Percentiles rank a stretch among this genome's conserved stretches.
These are phyloP conservation scores for Halcyon malimbica DNA, from an alignment of 2,113 vertebrate species.

Conservation along the genomic window DNA sequence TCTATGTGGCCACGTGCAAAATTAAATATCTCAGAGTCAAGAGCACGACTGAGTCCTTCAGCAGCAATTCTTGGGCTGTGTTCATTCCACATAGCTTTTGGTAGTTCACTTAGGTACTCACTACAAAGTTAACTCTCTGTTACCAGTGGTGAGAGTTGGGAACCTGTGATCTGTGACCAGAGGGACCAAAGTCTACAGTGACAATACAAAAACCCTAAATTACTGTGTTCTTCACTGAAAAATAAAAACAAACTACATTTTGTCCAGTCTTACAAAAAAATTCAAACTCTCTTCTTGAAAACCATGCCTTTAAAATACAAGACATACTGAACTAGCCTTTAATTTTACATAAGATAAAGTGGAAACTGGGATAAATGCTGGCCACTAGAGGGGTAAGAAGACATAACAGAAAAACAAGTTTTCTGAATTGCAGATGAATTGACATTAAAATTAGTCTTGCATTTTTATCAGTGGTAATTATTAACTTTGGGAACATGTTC, in stretches of 20 bases:
- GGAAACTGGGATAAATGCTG: neutral
- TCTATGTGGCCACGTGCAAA: neutral
- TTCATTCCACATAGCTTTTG: neutral
- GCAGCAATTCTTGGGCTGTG: neutral
- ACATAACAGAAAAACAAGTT: neutral
- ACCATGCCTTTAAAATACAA: neutral
- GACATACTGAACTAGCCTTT: neutral
- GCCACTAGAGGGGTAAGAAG: neutral
- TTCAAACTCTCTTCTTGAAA: neutral
- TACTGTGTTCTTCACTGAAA: neutral
- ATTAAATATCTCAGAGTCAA: neutral
- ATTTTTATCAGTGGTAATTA: neutral
- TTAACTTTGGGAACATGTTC: neutral
- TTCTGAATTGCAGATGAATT: neutral
- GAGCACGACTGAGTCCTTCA: neutral
- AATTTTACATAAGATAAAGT: neutral
- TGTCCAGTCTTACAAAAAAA: fast-evolving
- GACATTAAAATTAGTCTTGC: neutral
- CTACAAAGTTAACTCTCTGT: neutral
- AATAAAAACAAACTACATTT: neutral
- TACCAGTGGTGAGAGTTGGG: neutral
- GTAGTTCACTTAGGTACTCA: neutral
- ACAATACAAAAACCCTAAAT: neutral
- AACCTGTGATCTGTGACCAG: neutral
- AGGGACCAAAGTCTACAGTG: neutral